phyloP scores from a whole-genome alignment of 2,888 invertebrate species.

The Heliconius sara region DNA sequence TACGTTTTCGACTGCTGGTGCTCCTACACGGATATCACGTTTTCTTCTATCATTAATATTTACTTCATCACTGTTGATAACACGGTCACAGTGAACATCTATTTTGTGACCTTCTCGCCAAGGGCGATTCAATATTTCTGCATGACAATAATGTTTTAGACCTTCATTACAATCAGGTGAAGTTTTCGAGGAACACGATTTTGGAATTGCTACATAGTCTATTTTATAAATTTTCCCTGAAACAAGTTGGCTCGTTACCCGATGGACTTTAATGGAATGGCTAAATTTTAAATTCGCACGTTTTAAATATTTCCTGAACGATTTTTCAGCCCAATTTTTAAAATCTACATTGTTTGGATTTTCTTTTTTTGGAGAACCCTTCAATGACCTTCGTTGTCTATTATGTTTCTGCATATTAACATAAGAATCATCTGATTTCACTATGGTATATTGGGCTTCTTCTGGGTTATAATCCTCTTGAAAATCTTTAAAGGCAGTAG shows the following conservation, averaged over 20 bases:
- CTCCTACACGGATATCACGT: constrained; percentile 40
- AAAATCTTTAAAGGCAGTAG: background rate
- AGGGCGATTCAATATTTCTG: constrained; percentile 81
- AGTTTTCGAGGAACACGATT: constrained; percentile 48
- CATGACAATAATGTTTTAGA: constrained; percentile 64
- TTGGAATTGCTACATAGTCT: constrained; percentile 58
- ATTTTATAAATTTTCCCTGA: constrained; percentile 60
- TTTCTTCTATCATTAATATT: constrained; percentile 41
- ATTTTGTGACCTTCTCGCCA: constrained; percentile 75
- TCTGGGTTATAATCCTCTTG: background rate
- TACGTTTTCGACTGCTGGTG: constrained; percentile 36
- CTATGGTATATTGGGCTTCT: constrained; percentile 1
- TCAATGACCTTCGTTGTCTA: constrained; percentile 44
- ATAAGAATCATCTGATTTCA: background rate
- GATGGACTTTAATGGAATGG: constrained; percentile 57
- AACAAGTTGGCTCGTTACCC: constrained; percentile 56
- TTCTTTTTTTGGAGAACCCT: constrained; percentile 45
- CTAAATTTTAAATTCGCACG: constrained; percentile 46
- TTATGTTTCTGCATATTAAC: constrained; percentile 44
- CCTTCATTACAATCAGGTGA: constrained; percentile 47
- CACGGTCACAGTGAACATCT: constrained; percentile 63
- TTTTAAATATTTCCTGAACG: constrained; percentile 55
- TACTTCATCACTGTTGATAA: constrained; percentile 40
- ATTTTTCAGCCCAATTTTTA: constrained; percentile 57
- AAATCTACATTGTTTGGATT: constrained; percentile 52